Conservation (phyloP, 2,888 invertebrate species). For the Drosophila kanekoi region DNA sequence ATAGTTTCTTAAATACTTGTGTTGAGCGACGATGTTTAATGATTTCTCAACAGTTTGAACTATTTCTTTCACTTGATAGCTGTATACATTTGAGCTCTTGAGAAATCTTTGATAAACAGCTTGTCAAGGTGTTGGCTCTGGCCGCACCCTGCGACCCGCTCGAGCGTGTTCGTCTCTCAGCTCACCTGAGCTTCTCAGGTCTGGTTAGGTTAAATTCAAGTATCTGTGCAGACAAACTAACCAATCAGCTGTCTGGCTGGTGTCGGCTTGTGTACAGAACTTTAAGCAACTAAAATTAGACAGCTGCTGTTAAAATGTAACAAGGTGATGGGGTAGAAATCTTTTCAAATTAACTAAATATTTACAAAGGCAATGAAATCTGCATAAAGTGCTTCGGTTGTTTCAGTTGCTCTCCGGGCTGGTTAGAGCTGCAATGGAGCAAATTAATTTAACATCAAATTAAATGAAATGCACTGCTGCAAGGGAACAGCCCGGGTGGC, state of each 20-base stretch:
- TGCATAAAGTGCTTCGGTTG: slow-evolving; percentile 62
- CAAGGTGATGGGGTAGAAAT: slow-evolving; percentile 26
- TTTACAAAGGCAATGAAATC: slow-evolving; percentile 69
- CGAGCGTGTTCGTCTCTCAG: too few species aligned
- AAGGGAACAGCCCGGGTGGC: slow-evolving; percentile 2
- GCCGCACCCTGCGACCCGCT: too few species aligned
- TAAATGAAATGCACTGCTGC: slow-evolving; percentile 66
- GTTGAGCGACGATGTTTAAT: neutral
- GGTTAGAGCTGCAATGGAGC: slow-evolving; percentile 50
- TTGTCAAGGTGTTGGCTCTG: neutral
- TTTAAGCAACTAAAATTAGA: neutral
- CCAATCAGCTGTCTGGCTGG: too few species aligned
- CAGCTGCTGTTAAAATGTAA: slow-evolving; percentile 7
- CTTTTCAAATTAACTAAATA: slow-evolving; percentile 71
- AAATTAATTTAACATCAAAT: slow-evolving; percentile 78
- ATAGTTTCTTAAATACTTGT: too few species aligned
- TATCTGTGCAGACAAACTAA: too few species aligned
- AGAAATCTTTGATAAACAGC: neutral
- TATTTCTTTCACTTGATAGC: neutral
- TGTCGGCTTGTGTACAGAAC: too few species aligned
- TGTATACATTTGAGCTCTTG: neutral
- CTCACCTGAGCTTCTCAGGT: too few species aligned
- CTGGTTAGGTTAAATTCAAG: too few species aligned
- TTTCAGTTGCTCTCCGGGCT: slow-evolving; percentile 28
- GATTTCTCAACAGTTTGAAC: neutral